Conservation (phyloP, 2,113 vertebrate genomes). For the Suricata suricatta region DNA sequence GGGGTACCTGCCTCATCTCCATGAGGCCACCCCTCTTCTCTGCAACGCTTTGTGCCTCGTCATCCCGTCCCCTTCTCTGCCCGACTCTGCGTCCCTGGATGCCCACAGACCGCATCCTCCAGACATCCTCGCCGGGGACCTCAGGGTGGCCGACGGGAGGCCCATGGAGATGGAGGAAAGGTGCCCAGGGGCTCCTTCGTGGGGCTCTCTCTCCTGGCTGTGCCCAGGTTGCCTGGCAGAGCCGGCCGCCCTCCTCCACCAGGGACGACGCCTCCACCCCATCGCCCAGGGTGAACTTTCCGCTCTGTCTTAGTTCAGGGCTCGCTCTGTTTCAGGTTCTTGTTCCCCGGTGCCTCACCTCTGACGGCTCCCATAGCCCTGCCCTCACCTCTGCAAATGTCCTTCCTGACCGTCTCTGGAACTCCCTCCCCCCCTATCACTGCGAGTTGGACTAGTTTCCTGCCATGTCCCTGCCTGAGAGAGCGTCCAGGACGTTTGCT, state of each 20-base stretch:
- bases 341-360: neutral
- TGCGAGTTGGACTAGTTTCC: neutral
- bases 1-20: accelerated
- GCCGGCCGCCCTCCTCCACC: accelerated
- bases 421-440: neutral
- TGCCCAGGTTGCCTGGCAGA: neutral
- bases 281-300: too few relatives aligned
- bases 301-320: neutral
- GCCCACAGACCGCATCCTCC: too few relatives aligned
- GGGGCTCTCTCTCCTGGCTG: neutral
- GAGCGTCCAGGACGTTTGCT: accelerated
- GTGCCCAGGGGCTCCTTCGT: too few relatives aligned
- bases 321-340: neutral
- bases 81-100: accelerated
- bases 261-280: too few relatives aligned
- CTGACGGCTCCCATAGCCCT: neutral
- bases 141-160: neutral
- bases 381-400: neutral
- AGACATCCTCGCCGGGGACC: neutral
- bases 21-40: neutral
- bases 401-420: neutral
- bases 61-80: neutral
- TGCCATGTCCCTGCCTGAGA: too few relatives aligned
- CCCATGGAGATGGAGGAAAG: neutral
- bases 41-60: accelerated